Evolutionary conservation across 2,888 invertebrate genomes (phyloP), one percentile per base, ranked within the genome.

Genomic region (Pheosia gnoma): DNA sequence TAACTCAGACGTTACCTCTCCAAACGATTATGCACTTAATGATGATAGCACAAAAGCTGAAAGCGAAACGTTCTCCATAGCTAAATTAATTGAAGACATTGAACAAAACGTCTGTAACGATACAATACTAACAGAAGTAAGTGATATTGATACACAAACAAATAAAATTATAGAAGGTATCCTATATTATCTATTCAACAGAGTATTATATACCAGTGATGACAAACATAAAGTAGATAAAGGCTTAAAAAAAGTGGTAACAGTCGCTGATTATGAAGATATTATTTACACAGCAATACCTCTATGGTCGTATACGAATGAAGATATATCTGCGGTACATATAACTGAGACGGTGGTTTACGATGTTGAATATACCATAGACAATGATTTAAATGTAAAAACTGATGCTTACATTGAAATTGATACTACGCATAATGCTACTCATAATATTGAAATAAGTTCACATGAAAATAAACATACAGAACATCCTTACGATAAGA

Each of bases 231-330:
- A 83, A 68, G 65, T 71, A 39, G 85, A 74, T 62, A 66, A 66
- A 66, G 81, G 67, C 54, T 66, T 49, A 41, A 81, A 90, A 67
- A 84, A 67, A 60, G 91, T 92, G 0, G 66, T 92, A 0, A 93
- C 92, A 9, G 82, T 93, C 2, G 91, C 84, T 2, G 93, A 93
- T 66, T 69, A 63, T 37, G 93, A 91, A 78, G 93, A 93, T 72
- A 89, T 93, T 61, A 61, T 93, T 36, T 88, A 74, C 57, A 93
- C 93, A 1, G 83, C 92, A 10, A 60, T 74, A 7, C 66, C 76
- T 52, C 60, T 85, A 25, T 90, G 87, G 87, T 13, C 36, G 2
- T 3, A 9, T 45, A 3, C 8, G 9, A 7, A n/a, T 13, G 13
- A 36, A 57, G 47, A 10, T 58, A 59, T 39, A 11, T 56, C 41